Conservation (phyloP, 2,888 invertebrate species). For the Calephelis perditalis region DNA sequence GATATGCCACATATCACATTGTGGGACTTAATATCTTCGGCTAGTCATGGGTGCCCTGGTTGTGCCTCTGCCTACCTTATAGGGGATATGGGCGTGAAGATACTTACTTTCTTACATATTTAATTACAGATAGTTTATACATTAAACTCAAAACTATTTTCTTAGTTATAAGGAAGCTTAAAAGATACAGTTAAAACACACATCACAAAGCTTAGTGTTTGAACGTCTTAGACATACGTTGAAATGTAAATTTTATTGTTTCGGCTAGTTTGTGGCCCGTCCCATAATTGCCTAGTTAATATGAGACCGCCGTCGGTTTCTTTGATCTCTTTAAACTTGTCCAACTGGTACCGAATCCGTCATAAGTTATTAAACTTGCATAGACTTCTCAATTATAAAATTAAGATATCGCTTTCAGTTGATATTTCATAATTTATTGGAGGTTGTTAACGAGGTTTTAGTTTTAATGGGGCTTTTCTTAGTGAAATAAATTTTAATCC, state of each 20-base stretch:
- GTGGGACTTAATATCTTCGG: too few species aligned
- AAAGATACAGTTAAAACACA: background rate
- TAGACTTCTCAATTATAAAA: constrained; percentile 48
- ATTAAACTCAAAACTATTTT: too few species aligned
- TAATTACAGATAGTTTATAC: too few species aligned
- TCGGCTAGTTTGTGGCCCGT: constrained; percentile 40
- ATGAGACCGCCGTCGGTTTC: constrained; percentile 56
- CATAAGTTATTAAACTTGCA: constrained; percentile 45
- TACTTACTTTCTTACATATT: too few species aligned
- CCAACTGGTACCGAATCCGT: constrained; percentile 56
- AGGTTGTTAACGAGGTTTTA: constrained; percentile 33
- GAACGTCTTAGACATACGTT: constrained; percentile 19
- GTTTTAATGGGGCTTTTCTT: constrained; percentile 41
- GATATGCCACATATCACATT: too few species aligned
- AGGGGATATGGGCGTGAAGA: too few species aligned
- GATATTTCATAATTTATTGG: constrained; percentile 57
- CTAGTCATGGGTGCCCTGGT: too few species aligned
- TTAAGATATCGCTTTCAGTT: constrained; percentile 57
- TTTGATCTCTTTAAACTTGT: constrained; percentile 60
- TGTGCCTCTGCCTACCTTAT: too few species aligned
- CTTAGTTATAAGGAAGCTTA: background rate
- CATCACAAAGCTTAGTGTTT: constrained; percentile 2
- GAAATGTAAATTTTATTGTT: constrained; percentile 51
- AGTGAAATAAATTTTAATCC: constrained; percentile 35
- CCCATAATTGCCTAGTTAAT: constrained; percentile 69